Conservation (phyloP, 2,113 vertebrate species). For the Plotosus lineatus region DNA sequence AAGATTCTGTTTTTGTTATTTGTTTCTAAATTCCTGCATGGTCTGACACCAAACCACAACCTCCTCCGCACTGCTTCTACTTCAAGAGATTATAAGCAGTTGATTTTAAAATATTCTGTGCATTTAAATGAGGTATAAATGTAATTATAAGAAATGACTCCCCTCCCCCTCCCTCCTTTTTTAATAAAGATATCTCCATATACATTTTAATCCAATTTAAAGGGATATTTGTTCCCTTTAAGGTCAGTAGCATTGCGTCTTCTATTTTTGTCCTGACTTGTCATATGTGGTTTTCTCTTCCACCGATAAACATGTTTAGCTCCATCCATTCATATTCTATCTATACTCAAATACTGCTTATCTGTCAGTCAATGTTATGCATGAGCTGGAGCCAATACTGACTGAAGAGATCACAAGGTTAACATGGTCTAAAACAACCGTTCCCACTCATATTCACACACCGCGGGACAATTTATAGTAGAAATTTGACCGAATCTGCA, state of each 20-base stretch:
- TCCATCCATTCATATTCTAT: no score
- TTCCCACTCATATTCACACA: no score
- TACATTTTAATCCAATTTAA: neutral
- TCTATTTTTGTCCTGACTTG: neutral
- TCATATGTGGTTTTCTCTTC: neutral
- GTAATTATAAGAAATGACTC: neutral
- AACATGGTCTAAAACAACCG: no score
- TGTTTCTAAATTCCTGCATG: neutral
- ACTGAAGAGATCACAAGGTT: no score
- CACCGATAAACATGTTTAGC: neutral
- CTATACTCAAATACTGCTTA: no score
- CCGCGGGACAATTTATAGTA: no score
- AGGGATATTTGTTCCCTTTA: neutral
- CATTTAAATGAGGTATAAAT: slow-evolving; percentile 6
- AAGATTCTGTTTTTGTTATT: neutral
- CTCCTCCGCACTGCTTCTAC: neutral
- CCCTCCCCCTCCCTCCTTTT: neutral
- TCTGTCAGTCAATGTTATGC: no score
- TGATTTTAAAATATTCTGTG: neutral
- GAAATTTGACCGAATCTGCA: no score
- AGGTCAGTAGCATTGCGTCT: neutral
- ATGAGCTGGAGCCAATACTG: no score
- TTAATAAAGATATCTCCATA: neutral
- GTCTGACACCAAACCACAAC: neutral
- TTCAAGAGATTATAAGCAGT: no score